A percentile compares a stretch with the other conserved stretches of the same genome.
These are phyloP conservation scores for Drosophila melanosoma DNA, from an alignment of 2,888 invertebrate genomes.

Conservation along the genomic window DNA sequence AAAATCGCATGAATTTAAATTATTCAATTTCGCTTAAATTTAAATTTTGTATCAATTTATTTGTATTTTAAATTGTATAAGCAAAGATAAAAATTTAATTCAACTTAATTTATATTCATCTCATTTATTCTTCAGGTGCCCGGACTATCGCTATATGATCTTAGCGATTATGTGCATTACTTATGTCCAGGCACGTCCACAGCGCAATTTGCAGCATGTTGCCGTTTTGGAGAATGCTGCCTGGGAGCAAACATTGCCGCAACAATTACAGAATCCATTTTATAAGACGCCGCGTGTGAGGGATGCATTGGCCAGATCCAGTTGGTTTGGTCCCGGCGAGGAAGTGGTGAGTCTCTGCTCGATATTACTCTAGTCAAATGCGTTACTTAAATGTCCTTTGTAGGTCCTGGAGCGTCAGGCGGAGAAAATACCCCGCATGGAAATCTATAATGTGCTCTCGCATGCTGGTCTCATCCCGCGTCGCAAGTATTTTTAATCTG, in stretches of 20 bases:
- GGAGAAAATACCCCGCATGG: conserved; percentile 87
- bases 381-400: neutral
- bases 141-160: conserved; percentile 25
- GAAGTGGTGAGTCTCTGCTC: conserved; percentile 84
- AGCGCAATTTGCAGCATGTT: conserved; percentile 85
- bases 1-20: neutral
- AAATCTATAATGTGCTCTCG: conserved; percentile 88
- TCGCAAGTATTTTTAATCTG: conserved; percentile 58
- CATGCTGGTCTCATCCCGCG: conserved; percentile 88
- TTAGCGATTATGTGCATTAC: conserved; percentile 15
- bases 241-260: conserved; percentile 87
- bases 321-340: conserved; percentile 88
- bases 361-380: neutral
- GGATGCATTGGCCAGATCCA: conserved; percentile 86
- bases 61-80: neutral
- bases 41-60: neutral
- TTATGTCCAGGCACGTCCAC: conserved; percentile 50
- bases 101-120: neutral
- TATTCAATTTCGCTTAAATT: neutral
- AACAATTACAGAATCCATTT: conserved; percentile 87
- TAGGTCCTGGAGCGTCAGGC: conserved; percentile 88
- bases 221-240: conserved; percentile 87
- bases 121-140: conserved; percentile 52
- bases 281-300: conserved; percentile 87
- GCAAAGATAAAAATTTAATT: too few species aligned